These are phyloP conservation scores for Vandiemenella viatica DNA, from an alignment of 2,888 invertebrate genomes.

Conservation along the genomic window DNA sequence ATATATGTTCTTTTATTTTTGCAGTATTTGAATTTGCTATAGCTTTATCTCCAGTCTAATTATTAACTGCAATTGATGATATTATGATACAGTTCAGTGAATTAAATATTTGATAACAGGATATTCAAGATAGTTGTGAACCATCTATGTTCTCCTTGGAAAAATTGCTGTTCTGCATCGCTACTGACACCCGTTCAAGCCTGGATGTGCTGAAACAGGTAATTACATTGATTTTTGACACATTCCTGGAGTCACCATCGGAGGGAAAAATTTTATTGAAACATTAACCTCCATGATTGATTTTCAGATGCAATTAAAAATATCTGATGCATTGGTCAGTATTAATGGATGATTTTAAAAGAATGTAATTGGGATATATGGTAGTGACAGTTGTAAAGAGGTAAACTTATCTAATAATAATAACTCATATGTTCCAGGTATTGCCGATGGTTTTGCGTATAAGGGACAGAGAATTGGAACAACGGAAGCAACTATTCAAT, in stretches of 20 bases:
- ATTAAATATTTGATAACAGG: too few relatives aligned
- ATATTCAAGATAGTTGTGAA: conserved; percentile 68
- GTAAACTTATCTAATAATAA: not conserved
- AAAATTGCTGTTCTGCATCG: conserved; percentile 59
- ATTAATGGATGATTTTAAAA: not conserved
- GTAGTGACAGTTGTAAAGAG: not conserved
- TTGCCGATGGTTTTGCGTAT: conserved; percentile 45
- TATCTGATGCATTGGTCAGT: too few relatives aligned
- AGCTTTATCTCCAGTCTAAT: too few relatives aligned
- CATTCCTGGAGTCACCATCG: not conserved
- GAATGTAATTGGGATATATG: not conserved
- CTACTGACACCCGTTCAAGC: conserved; percentile 47
- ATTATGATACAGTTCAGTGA: too few relatives aligned
- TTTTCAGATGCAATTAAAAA: too few relatives aligned
- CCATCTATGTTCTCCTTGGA: conserved; percentile 83
- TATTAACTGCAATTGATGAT: too few relatives aligned
- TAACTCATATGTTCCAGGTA: conserved; percentile 28
- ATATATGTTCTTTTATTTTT: too few relatives aligned
- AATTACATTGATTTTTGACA: too few relatives aligned
- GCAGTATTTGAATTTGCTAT: too few relatives aligned
- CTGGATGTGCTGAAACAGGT: conserved; percentile 46
- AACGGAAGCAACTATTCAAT: conserved; percentile 40
- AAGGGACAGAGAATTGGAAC: conserved; percentile 45
- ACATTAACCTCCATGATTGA: too few relatives aligned
- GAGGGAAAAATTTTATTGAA: not conserved